A percentile compares a stretch with the other conserved stretches of the same genome.
These are phyloP conservation scores for Ginglymostoma cirratum DNA, from an alignment of 2,113 vertebrate genomes.

Conservation along the genomic window DNA sequence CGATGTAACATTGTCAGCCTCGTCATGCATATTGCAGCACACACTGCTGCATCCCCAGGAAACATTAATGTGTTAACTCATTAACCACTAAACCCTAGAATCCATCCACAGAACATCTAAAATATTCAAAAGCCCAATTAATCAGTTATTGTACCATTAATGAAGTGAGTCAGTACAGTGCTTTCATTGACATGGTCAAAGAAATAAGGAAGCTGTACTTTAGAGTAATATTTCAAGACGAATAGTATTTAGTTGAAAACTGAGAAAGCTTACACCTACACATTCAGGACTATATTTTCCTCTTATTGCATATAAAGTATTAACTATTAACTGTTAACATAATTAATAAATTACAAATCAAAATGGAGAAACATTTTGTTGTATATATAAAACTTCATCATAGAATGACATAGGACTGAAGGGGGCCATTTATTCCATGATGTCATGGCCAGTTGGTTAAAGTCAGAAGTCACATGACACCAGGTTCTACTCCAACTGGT, in stretches of 20 bases:
- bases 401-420: background rate
- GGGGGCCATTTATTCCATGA: background rate
- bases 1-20: background rate
- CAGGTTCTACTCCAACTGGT: no score
- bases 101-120: background rate
- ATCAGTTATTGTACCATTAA: background rate
- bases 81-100: background rate
- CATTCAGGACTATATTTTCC: slow-evolving; percentile 13
- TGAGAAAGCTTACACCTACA: background rate
- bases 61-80: background rate
- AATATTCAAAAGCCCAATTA: slow-evolving; percentile 8
- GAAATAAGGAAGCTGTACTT: background rate
- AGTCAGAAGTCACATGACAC: background rate
- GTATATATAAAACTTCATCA: background rate
- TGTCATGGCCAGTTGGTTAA: background rate
- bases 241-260: background rate
- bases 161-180: background rate
- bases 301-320: background rate
- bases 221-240: background rate
- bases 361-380: background rate
- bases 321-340: background rate
- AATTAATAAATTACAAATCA: background rate
- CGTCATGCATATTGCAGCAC: slow-evolving; percentile 16
- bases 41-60: slow-evolving; percentile 33
- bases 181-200: background rate